Percentiles rank a stretch among this genome's conserved stretches.
phyloP scores from a whole-genome alignment of 2,888 invertebrate genomes.

The Xanthorhoe spadicearia region DNA sequence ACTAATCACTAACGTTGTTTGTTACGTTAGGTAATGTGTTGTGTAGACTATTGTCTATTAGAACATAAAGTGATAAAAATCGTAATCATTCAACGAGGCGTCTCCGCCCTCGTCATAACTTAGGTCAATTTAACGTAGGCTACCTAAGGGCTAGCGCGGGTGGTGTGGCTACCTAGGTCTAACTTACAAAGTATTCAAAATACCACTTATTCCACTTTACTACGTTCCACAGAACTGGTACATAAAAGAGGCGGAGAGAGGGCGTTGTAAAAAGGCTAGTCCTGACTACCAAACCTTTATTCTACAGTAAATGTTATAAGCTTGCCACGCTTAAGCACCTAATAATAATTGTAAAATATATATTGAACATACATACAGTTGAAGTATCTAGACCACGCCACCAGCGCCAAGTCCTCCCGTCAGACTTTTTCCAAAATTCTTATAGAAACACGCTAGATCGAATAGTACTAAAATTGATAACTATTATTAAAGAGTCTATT shows the following conservation, averaged over 20 bases:
- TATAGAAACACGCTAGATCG: constrained; percentile 43
- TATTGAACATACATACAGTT: too few relatives aligned
- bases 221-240: background rate
- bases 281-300: background rate
- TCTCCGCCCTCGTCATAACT: background rate
- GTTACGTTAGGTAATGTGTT: background rate
- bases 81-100: constrained; percentile 15
- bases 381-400: background rate
- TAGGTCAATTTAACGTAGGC: constrained; percentile 15
- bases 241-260: background rate
- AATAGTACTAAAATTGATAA: constrained; percentile 23
- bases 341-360: too few relatives aligned
- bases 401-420: background rate
- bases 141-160: background rate
- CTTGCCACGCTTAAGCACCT: too few relatives aligned
- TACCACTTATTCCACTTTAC: background rate
- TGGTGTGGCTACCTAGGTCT: background rate
- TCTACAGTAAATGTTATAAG: too few relatives aligned
- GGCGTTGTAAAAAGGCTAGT: background rate
- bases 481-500: constrained; percentile 59
- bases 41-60: constrained; percentile 4
- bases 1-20: background rate
- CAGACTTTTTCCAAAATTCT: constrained; percentile 17
- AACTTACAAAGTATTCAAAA: background rate
- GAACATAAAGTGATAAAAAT: constrained; percentile 27